Base-by-base conservation (phyloP, 2,797 vertebrate genomes). In the Sebastes trivittatus region DNA sequence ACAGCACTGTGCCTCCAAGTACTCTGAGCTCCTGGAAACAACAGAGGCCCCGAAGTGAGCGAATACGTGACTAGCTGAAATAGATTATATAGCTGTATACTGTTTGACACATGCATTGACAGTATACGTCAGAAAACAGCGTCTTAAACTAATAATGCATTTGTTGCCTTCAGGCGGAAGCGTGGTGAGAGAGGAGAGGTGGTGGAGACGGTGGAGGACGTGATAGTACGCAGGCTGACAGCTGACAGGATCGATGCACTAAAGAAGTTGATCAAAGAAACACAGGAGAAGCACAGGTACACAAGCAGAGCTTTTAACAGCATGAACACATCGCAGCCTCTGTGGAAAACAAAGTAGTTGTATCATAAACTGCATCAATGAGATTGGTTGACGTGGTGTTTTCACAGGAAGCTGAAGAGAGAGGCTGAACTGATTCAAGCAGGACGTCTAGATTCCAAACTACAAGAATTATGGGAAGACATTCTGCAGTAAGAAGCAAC, bases 41-140 rank as follows among this genome's bases (percentile, higher is more conserved):
- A 99, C 98, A 0, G 98, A 99, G 77, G 98, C 97, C 18, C 98
- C 98, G 78, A 99, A 99, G 98, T 99, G 83, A 98, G 97, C 93
- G 22, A 69, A 77, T 8, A 11, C 59, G 4, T 56, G 20, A 42
- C 30, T 81, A 61, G 22, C 20, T 56, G 10, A 54, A 49, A 75
- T 8, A 63, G 20, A 73, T 64, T 2, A 20, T 20, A 30, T 16
- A 14, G 20, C 22, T 71, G 42, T 20, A 20, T 25, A 38, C 7
- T 42, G 8, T 62, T 71, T 55, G 30, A 56, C 22, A 63, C 11
- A 10, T 34, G 14, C n/a, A 56, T 22, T 76, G 46, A 16, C 23
- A 62, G 8, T 20, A 1, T 27, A 11, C 60, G 6, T 46, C 46
- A 29, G 16, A 29, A 23, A 64, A n/a, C 5, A 16, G 7, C n/a